phyloP scores from a whole-genome alignment of 1,140 invertebrate species.

The Bombus terrestris region DNA sequence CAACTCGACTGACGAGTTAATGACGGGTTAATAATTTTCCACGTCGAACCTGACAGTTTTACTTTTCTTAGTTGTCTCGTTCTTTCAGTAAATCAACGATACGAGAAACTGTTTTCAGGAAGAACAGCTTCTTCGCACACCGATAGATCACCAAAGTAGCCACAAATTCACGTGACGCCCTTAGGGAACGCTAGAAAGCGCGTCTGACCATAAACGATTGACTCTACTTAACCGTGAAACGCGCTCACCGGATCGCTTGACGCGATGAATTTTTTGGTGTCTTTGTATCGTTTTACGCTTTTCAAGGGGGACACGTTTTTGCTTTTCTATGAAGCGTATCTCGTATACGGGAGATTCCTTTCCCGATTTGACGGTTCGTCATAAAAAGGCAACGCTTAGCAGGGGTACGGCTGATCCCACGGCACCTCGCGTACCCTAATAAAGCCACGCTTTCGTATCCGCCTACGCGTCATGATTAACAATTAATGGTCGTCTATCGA shows the following conservation, averaged over 20 bases:
- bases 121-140: no score
- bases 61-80: no score
- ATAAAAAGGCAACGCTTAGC: slow-evolving; percentile 40
- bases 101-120: no score
- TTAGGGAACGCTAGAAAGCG: neutral
- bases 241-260: no score
- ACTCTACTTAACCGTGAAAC: slow-evolving; percentile 16
- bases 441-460: slow-evolving; percentile 71
- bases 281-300: neutral
- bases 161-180: neutral
- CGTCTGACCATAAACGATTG: neutral
- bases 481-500: slow-evolving; percentile 62
- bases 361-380: slow-evolving; percentile 21
- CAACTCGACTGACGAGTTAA: no score
- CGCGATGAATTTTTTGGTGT: neutral
- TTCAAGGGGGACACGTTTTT: neutral
- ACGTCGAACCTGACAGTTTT: no score
- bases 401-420: slow-evolving; percentile 43
- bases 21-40: no score
- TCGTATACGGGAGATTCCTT: slow-evolving; percentile 13
- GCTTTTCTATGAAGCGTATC: neutral
- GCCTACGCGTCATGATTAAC: slow-evolving; percentile 73
- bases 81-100: no score
- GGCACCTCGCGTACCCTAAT: slow-evolving; percentile 57
- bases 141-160: no score